Conservation (phyloP, 2,797 vertebrate genomes). For the Alectoris magna region DNA sequence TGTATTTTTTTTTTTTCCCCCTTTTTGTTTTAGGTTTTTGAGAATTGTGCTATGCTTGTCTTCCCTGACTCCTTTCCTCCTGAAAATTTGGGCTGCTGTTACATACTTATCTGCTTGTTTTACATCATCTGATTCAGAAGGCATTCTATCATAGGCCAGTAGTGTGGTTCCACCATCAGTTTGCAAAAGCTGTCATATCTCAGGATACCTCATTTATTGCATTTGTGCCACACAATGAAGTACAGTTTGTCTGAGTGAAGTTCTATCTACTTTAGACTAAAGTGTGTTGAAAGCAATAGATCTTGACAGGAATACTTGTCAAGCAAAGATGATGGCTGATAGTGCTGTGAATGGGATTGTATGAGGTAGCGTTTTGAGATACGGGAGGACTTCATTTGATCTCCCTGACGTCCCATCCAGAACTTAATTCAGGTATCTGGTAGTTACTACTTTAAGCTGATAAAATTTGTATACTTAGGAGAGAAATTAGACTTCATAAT, state of each 20-base stretch:
- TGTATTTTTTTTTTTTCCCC: background rate
- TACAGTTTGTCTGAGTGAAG: background rate
- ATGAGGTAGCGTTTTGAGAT: background rate
- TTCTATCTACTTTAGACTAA: background rate
- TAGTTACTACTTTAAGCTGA: background rate
- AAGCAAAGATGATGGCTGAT: background rate
- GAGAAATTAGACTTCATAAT: background rate
- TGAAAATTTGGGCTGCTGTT: background rate
- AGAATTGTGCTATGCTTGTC: rapidly evolving
- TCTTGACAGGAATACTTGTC: background rate
- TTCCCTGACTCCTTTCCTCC: background rate
- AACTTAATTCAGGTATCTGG: background rate
- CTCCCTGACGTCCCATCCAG: background rate
- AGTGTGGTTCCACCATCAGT: background rate
- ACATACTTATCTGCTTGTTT: background rate
- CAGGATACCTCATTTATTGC: background rate
- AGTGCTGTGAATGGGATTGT: background rate
- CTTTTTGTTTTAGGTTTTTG: background rate
- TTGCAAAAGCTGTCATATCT: background rate
- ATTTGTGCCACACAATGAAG: background rate
- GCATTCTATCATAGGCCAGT: background rate
- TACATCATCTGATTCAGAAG: background rate
- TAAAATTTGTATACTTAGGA: background rate
- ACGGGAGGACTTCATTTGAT: background rate
- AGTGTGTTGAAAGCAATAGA: background rate